These are phyloP conservation scores for Epinotia ramella DNA, from an alignment of 2,888 invertebrate genomes.

Conservation along the genomic window DNA sequence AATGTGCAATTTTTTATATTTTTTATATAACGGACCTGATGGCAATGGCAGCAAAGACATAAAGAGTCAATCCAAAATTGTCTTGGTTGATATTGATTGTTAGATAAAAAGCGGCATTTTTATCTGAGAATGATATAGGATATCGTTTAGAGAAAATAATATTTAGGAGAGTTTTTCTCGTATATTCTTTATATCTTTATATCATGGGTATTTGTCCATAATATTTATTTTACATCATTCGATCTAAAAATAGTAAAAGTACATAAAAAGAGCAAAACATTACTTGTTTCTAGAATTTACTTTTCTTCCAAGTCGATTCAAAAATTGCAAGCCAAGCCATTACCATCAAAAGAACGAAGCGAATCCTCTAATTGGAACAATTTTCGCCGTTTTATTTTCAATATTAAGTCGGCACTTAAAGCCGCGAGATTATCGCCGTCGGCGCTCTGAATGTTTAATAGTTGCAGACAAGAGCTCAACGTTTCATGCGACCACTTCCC, in stretches of 20 bases:
- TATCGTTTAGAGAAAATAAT: too few relatives aligned
- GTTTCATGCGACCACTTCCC: constrained; percentile 36
- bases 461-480: constrained; percentile 29
- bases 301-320: background rate
- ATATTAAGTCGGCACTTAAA: constrained; percentile 19
- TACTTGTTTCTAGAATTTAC: background rate
- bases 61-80: too few relatives aligned
- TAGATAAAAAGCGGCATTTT: too few relatives aligned
- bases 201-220: background rate
- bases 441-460: constrained; percentile 37
- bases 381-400: constrained; percentile 14
- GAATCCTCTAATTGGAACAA: constrained; percentile 1
- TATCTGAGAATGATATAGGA: too few relatives aligned
- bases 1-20: too few relatives aligned
- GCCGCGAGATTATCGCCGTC: constrained; percentile 27
- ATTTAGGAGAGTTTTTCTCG: too few relatives aligned
- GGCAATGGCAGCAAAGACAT: too few relatives aligned
- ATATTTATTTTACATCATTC: background rate
- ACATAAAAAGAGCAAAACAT: background rate
- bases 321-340: background rate
- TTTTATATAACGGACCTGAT: too few relatives aligned
- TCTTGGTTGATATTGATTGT: too few relatives aligned
- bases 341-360: constrained; percentile 1
- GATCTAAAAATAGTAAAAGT: background rate
- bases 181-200: too few relatives aligned